Evolutionary conservation across 2,797 vertebrate species (phyloP).

Genomic region (Channa striata): DNA sequence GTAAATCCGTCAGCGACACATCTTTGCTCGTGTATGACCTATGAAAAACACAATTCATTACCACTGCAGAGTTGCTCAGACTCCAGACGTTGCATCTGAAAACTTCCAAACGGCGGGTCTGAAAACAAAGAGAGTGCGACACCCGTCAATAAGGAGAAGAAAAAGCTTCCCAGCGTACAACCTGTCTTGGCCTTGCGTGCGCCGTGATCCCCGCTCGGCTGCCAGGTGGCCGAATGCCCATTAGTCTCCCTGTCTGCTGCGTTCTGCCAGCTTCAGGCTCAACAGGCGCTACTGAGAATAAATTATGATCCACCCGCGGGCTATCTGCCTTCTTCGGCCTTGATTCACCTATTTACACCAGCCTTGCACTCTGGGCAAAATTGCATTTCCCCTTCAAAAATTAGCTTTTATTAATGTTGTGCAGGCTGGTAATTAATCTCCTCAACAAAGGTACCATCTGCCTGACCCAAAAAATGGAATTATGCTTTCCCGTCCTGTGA

Average conservation of each 20-base stretch:
- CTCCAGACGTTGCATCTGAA: background rate
- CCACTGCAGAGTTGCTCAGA: slow-evolving; percentile 6
- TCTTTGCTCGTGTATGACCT: too few relatives aligned
- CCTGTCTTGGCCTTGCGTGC: slow-evolving; percentile 35
- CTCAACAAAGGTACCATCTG: slow-evolving; percentile 85
- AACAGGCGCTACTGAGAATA: slow-evolving; percentile 72
- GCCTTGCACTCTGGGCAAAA: slow-evolving; percentile 68
- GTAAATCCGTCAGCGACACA: too few relatives aligned
- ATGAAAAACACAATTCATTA: background rate
- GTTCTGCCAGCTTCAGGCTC: slow-evolving; percentile 67
- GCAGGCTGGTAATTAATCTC: slow-evolving; percentile 82
- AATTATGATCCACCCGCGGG: slow-evolving; percentile 74
- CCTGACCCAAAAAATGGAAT: slow-evolving; percentile 81
- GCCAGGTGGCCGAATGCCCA: slow-evolving; percentile 71
- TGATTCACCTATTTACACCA: slow-evolving; percentile 76
- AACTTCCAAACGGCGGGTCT: slow-evolving; percentile 23
- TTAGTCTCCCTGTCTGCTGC: slow-evolving; percentile 70
- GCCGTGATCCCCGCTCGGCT: slow-evolving; percentile 42
- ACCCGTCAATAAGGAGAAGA: background rate
- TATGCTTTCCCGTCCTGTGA: slow-evolving; percentile 74
- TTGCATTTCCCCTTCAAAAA: slow-evolving; percentile 81
- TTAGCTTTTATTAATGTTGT: slow-evolving; percentile 85
- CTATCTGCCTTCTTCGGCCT: slow-evolving; percentile 66
- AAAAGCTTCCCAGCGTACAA: background rate
- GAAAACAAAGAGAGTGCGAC: background rate